Evolutionary conservation across 2,113 vertebrate genomes (phyloP).

Genomic region (Sinocyclocheilus anshuiensis): DNA sequence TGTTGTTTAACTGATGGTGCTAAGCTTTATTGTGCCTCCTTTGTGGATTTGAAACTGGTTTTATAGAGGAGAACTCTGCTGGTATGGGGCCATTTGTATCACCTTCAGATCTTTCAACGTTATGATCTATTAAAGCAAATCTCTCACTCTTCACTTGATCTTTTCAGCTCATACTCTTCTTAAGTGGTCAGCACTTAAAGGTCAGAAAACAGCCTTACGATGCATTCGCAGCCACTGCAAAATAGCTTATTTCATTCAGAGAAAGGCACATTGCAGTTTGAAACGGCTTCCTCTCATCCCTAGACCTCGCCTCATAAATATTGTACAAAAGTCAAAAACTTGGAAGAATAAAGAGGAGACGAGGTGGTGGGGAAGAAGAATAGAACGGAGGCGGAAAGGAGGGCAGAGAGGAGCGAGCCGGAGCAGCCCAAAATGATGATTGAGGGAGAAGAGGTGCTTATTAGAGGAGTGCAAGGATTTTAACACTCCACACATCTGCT

Average conservation of each 20-base stretch:
- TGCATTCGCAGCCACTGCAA: conserved; percentile 44
- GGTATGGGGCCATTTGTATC: background rate
- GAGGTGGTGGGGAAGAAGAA: conserved; percentile 39
- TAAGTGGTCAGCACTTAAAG: conserved; percentile 39
- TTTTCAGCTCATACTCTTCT: conserved; percentile 29
- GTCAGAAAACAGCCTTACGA: conserved; percentile 37
- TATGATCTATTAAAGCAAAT: background rate
- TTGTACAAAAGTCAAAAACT: conserved; percentile 58
- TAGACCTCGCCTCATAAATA: conserved; percentile 60
- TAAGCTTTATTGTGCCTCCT: background rate
- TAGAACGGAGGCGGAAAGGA: conserved; percentile 53
- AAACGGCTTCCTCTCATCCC: conserved; percentile 53
- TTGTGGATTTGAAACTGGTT: background rate
- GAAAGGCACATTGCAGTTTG: conserved; percentile 41
- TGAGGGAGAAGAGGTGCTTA: conserved; percentile 55
- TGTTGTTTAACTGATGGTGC: conserved; percentile 10
- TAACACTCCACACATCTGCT: conserved; percentile 52
- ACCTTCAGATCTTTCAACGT: conserved; percentile 36
- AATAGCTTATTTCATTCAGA: conserved; percentile 48
- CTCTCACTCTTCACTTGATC: conserved; percentile 35
- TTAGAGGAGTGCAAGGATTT: conserved; percentile 52
- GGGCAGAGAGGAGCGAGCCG: conserved; percentile 47
- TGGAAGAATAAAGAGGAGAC: conserved; percentile 39
- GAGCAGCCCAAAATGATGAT: conserved; percentile 55
- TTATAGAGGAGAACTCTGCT: background rate